These are phyloP conservation scores for Phyllostomus discolor DNA, from an alignment of 2,113 vertebrate species.

Conservation along the genomic window DNA sequence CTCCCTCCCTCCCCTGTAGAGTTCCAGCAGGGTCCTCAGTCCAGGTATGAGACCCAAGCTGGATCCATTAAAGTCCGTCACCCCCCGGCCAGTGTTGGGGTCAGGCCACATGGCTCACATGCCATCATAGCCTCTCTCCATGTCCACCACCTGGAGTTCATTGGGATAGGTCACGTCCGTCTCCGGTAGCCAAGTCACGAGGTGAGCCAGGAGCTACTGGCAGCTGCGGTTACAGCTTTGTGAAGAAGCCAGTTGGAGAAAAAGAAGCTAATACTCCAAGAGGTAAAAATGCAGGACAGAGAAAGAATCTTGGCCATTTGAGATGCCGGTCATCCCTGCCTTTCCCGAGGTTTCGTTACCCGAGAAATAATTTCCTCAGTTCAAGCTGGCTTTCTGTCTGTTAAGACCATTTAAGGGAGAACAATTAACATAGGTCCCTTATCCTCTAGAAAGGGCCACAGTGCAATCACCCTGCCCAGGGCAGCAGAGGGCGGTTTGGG, in stretches of 20 bases:
- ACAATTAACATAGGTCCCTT: neutral
- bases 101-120: neutral
- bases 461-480: neutral
- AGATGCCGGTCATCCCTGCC: neutral
- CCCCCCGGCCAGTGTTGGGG: neutral
- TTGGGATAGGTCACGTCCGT: neutral
- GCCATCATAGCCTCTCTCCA: neutral
- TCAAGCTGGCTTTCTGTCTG: neutral
- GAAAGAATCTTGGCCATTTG: neutral
- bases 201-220: slow-evolving; percentile 22
- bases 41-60: neutral
- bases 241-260: neutral
- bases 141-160: neutral
- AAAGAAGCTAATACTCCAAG: neutral
- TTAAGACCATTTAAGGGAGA: neutral
- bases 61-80: neutral
- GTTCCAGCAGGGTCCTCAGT: neutral
- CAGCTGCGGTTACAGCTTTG: neutral
- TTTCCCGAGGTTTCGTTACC: neutral
- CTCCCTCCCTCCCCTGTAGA: neutral
- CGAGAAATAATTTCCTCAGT: neutral
- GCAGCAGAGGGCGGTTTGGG: neutral
- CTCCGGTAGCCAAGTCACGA: neutral
- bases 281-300: neutral
- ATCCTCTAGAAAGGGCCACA: neutral